Evolutionary conservation across 2,888 invertebrate genomes (phyloP).

Genomic region (Drosophila koepferae): DNA sequence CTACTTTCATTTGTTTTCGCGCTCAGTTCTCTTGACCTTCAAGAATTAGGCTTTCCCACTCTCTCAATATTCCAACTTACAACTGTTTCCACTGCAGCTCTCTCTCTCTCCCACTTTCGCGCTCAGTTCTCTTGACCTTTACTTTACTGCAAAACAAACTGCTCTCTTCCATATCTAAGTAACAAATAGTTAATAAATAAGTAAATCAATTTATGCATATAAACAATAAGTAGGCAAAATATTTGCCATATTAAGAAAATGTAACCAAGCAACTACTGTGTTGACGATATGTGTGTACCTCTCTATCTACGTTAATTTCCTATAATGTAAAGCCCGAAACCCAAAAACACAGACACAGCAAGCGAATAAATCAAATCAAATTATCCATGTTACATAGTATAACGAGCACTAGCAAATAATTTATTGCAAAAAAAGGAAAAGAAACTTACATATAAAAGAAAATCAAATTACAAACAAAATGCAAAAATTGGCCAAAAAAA

Average conservation of each 20-base stretch:
- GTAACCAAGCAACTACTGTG: conserved; percentile 49
- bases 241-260: conserved; percentile 45
- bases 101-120: neutral
- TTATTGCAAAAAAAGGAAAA: conserved; percentile 25
- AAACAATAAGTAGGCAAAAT: conserved; percentile 48
- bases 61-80: neutral
- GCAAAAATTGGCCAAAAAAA: conserved; percentile 62
- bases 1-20: no score
- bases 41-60: neutral
- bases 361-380: conserved; percentile 53
- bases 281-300: conserved; percentile 71
- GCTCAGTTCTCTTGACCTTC: conserved; percentile 2
- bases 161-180: conserved; percentile 61
- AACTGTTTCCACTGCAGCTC: neutral
- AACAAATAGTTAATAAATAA: conserved; percentile 48
- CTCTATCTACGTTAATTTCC: conserved; percentile 64
- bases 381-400: conserved; percentile 60
- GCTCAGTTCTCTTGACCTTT: conserved; percentile 4
- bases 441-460: conserved; percentile 6
- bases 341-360: neutral
- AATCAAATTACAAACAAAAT: conserved; percentile 29
- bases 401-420: conserved; percentile 39
- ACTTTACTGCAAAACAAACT: conserved; percentile 36
- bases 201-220: conserved; percentile 27
- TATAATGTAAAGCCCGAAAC: conserved; percentile 24